These are phyloP conservation scores for Phenganax subtilis DNA, from an alignment of 92 coral and sea anemone genomes.

Conservation along the genomic window DNA sequence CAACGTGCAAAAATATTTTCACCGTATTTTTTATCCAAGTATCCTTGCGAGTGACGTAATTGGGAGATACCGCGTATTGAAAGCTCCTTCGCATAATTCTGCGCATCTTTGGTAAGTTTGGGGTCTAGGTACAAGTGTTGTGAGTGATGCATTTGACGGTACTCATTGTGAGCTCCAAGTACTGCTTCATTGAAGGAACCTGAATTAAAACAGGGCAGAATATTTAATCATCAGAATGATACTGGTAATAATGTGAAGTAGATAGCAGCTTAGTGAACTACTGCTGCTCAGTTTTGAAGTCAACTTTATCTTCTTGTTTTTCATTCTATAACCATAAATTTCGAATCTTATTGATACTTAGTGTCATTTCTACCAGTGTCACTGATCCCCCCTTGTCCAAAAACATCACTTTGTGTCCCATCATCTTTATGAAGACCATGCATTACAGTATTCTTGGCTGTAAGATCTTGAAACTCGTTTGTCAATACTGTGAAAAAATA, in stretches of 20 bases:
- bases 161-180: constrained; percentile 23
- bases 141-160: constrained; percentile 39
- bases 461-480: too few relatives aligned
- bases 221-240: not conserved
- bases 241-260: not conserved
- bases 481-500: too few relatives aligned
- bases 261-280: not conserved
- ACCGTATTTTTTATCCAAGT: constrained; percentile 22
- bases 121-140: constrained; percentile 22
- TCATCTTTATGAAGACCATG: not conserved
- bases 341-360: not conserved
- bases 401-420: not conserved
- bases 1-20: constrained; percentile 40
- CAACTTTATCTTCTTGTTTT: too few relatives aligned
- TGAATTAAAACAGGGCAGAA: not conserved
- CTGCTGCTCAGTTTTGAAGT: too few relatives aligned
- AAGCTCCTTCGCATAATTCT: constrained; percentile 36
- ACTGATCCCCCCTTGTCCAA: constrained; percentile 24
- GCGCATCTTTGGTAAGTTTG: constrained; percentile 18
- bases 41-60: constrained; percentile 28
- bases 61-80: constrained; percentile 26
- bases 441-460: not conserved
- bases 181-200: constrained; percentile 35
- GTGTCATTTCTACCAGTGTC: not conserved
- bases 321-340: too few relatives aligned